Evolutionary conservation across 2,113 vertebrate species (phyloP).

Genomic region (Phoenicopterus ruber): DNA sequence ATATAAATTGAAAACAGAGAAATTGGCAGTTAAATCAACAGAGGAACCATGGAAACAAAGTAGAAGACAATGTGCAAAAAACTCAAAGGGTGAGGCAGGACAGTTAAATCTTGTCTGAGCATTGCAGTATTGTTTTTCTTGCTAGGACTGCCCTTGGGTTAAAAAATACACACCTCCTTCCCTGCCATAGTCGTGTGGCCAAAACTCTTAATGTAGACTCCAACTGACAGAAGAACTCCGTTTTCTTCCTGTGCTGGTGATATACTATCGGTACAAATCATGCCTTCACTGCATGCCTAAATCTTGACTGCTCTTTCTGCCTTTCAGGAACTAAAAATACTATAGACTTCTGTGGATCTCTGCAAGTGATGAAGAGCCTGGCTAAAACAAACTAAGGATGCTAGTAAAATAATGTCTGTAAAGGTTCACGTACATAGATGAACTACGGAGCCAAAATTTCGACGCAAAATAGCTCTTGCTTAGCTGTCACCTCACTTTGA

Average conservation of each 20-base stretch:
- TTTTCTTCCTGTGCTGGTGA: background rate
- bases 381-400: background rate
- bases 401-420: background rate
- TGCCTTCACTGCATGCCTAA: background rate
- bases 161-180: background rate
- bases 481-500: background rate
- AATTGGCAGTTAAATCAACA: background rate
- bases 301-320: background rate
- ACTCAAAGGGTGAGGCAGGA: background rate
- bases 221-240: background rate
- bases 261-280: accelerated
- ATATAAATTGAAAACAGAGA: background rate
- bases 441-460: background rate
- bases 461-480: background rate
- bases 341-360: background rate
- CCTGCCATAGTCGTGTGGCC: background rate
- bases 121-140: background rate
- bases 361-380: background rate
- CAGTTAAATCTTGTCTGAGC: background rate
- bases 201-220: background rate
- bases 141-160: accelerated
- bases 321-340: background rate
- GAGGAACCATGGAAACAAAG: background rate
- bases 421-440: background rate
- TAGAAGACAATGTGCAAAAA: background rate